A percentile compares a stretch with the other conserved stretches of the same genome.
phyloP scores from a whole-genome alignment of 2,797 vertebrate genomes.

The Bryconaethiops microstoma region DNA sequence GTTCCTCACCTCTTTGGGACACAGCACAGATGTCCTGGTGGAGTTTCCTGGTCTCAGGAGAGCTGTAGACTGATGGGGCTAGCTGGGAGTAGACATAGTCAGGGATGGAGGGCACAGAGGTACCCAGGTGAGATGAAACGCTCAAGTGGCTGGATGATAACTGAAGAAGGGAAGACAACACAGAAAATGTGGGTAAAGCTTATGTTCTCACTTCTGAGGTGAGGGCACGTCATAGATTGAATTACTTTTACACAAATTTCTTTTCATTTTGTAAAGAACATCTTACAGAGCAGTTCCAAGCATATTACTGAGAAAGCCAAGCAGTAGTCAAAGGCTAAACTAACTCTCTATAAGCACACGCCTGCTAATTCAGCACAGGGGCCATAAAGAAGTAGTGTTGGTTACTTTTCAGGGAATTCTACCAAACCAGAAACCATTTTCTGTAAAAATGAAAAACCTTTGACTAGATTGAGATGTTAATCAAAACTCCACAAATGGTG shows the following conservation, averaged over 20 bases:
- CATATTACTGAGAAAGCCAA: conserved; percentile 13
- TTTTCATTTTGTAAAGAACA: background rate
- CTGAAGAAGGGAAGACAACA: conserved; percentile 53
- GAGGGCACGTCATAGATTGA: background rate
- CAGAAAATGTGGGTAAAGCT: background rate
- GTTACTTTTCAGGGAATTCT: background rate
- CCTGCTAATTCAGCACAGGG: background rate
- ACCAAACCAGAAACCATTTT: background rate
- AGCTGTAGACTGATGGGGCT: conserved; percentile 69
- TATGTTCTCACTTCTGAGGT: background rate
- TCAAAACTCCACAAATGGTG: conserved; percentile 29
- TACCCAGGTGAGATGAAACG: conserved; percentile 74
- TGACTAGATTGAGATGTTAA: background rate
- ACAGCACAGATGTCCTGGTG: conserved; percentile 89
- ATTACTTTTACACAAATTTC: background rate
- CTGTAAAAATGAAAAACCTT: background rate
- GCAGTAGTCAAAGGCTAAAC: conserved; percentile 21
- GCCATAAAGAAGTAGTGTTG: background rate
- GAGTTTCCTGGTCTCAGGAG: conserved; percentile 79
- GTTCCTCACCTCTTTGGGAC: conserved; percentile 84
- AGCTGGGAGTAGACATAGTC: conserved; percentile 84
- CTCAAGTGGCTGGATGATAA: conserved; percentile 79
- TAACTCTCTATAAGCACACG: conserved; percentile 19
- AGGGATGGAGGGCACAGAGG: conserved; percentile 88
- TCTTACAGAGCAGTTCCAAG: background rate